Evolutionary conservation across 2,888 invertebrate species (phyloP).

Genomic region (Diaperis boleti): DNA sequence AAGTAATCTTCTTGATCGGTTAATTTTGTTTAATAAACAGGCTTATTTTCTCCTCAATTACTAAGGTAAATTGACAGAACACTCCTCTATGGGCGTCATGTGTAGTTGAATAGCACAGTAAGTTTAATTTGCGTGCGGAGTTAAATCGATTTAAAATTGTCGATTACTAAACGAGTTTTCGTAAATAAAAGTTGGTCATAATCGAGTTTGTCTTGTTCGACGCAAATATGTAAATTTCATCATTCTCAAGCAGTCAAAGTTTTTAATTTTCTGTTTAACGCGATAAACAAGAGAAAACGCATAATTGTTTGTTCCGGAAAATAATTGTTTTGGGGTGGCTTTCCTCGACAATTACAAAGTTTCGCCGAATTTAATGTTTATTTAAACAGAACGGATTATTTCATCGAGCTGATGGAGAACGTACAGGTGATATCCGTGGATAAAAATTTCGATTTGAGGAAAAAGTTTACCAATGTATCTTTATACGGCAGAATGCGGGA

Average conservation of each 20-base stretch:
- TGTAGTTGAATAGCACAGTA: slow-evolving; percentile 8
- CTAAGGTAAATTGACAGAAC: slow-evolving; percentile 6
- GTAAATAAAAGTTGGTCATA: slow-evolving; percentile 30
- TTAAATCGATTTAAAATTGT: slow-evolving; percentile 10
- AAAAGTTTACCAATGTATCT: slow-evolving; percentile 11
- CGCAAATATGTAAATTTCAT: slow-evolving; percentile 28
- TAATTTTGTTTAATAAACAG: slow-evolving; percentile 9
- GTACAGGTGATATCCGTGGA: neutral
- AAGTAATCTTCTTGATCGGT: slow-evolving; percentile 24
- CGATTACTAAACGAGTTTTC: slow-evolving; percentile 20
- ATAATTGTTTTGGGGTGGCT: slow-evolving; percentile 30
- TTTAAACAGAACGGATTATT: slow-evolving; percentile 28
- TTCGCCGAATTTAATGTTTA: slow-evolving; percentile 27
- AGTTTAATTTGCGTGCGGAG: slow-evolving; percentile 13
- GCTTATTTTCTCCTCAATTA: slow-evolving; percentile 11
- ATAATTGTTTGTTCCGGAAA: slow-evolving; percentile 31
- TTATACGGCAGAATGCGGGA: slow-evolving; percentile 15
- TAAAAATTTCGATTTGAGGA: slow-evolving; percentile 7
- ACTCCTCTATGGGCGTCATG: neutral
- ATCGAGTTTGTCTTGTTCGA: slow-evolving; percentile 25
- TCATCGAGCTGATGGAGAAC: slow-evolving; percentile 6
- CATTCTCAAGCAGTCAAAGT: slow-evolving; percentile 29
- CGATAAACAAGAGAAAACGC: slow-evolving; percentile 36
- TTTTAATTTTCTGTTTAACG: slow-evolving; percentile 37
- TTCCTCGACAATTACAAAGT: slow-evolving; percentile 29